Evolutionary conservation across 2,113 vertebrate species (phyloP), one percentile per base, ranked within the genome.

Genomic region (Sinocyclocheilus rhinocerous): DNA sequence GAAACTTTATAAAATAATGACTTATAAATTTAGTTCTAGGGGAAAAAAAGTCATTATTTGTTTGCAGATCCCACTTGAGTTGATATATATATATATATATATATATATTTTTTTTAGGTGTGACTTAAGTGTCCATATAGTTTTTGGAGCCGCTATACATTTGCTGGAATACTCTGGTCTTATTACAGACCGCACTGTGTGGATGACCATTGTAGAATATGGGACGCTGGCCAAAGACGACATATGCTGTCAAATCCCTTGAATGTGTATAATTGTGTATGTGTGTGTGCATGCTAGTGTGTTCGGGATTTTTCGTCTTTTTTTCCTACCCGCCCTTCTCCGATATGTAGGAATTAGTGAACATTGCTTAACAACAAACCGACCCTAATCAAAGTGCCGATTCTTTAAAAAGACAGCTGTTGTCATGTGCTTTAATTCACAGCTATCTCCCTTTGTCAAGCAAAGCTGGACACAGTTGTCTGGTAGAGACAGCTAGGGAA

Each of bases 351-450:
- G 93, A 94, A 95, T 94, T 92, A 94, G 90, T 88, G 91, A 91
- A 89, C 92, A 93, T 92, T 90, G 89, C 91, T 93, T 92, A 92
- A 90, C 92, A 89, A 89, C 91, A 73, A 89, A 92, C 91, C 91
- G 77, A 24, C 89, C 87, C 92, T 93, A 94, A 95, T 95, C 95
- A 95, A 95, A 95, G 95, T 94, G 94, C 94, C 93, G 92, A 94
- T 94, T 95, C 93, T 94, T 95, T 92, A 93, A 95, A 93, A 94
- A 93, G 93, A 94, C 95, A 95, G 95, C 95, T 95, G 95, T 92
- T 94, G 95, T 94, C 95, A 95, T 94, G 92, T 93, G 94, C 93
- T 90, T 90, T 89, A 92, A 91, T 94, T 95, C 93, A 93, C 91
- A 91, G 90, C 93, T 92, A 92, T 95, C 93, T 93, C 89, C 87